Evolutionary conservation across 2,797 vertebrate species (phyloP).

Genomic region (Enteromius unitaeniatus): DNA sequence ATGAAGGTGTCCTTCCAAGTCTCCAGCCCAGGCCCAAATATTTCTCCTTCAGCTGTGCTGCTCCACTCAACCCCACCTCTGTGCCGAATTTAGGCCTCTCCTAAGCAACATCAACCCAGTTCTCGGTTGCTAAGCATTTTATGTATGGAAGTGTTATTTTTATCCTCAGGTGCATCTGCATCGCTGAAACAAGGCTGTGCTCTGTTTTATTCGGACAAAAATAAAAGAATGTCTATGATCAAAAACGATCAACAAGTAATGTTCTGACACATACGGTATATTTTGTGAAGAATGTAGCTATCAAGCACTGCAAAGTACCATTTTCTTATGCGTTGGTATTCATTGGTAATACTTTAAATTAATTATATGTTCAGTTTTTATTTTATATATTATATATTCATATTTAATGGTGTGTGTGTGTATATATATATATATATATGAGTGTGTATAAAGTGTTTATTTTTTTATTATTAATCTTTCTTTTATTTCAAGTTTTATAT

Average conservation of each 20-base stretch:
- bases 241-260: conserved; percentile 1
- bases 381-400: background rate
- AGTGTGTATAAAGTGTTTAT: too few relatives aligned
- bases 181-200: conserved; percentile 67
- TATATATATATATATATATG: too few relatives aligned
- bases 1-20: conserved; percentile 43
- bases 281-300: conserved; percentile 1
- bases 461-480: too few relatives aligned
- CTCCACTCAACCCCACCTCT: conserved; percentile 55
- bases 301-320: background rate
- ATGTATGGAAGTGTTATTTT: conserved; percentile 78
- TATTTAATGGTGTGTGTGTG: too few relatives aligned
- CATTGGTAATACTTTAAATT: background rate
- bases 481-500: too few relatives aligned
- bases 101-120: conserved; percentile 74
- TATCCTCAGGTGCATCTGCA: conserved; percentile 78
- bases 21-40: conserved; percentile 54
- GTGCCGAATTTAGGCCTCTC: conserved; percentile 60
- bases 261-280: background rate
- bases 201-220: conserved; percentile 66
- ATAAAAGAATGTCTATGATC: conserved; percentile 10
- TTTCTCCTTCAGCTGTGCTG: conserved; percentile 48
- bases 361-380: background rate
- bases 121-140: conserved; percentile 70
- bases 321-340: background rate